phyloP scores from a whole-genome alignment of 2,888 invertebrate species.

The Pecten maximus region DNA sequence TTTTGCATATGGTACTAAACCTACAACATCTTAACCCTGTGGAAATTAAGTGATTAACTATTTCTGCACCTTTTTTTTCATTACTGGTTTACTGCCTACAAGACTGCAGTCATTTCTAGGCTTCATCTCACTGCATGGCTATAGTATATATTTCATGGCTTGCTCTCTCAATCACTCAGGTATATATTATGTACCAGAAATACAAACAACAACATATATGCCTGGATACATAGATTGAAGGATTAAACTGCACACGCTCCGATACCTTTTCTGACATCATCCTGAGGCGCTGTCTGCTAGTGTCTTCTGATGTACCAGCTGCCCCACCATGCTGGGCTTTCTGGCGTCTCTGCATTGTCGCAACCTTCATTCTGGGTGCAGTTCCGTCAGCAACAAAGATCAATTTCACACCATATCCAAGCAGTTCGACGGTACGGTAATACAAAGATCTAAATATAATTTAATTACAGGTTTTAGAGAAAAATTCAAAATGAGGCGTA shows the following conservation, averaged over 20 bases:
- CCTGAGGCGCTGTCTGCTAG: background rate
- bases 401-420: constrained; percentile 83
- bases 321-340: background rate
- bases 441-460: constrained; percentile 68
- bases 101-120: no score
- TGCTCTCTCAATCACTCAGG: no score
- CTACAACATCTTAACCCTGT: no score
- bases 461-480: background rate
- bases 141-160: no score
- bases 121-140: no score
- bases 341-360: constrained; percentile 85
- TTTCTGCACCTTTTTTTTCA: no score
- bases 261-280: constrained; percentile 44
- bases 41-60: no score
- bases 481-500: background rate
- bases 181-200: no score
- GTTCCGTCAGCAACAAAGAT: constrained; percentile 93
- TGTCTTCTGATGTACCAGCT: background rate
- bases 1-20: no score
- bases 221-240: background rate
- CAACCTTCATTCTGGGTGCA: constrained; percentile 90
- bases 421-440: constrained; percentile 62
- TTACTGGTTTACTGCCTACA: no score
- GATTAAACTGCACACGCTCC: background rate
- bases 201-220: background rate